Conservation (phyloP, 2,113 vertebrate species). For the Pedionomus torquatus region DNA sequence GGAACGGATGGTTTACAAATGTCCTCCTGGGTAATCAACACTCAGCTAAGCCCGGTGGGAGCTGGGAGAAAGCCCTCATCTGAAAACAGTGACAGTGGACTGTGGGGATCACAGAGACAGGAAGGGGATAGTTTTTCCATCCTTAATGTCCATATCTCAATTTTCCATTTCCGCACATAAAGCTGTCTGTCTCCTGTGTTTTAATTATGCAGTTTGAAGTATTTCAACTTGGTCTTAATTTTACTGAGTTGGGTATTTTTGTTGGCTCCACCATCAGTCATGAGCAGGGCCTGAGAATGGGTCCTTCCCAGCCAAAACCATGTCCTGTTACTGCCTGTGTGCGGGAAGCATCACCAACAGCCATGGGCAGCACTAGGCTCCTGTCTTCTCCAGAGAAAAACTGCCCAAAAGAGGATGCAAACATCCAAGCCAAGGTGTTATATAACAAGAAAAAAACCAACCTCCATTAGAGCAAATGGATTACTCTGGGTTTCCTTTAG, state of each 20-base stretch:
- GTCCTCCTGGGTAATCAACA: not conserved
- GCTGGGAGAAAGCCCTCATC: not conserved
- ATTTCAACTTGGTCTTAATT: not conserved
- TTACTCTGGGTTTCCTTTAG: slow-evolving; percentile 2
- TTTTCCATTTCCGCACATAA: slow-evolving; percentile 26
- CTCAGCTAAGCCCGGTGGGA: not conserved
- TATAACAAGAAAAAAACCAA: not conserved
- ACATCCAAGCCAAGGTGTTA: not conserved
- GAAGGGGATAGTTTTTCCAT: not conserved
- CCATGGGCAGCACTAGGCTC: not conserved
- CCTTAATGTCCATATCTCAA: not conserved
- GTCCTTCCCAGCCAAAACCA: not conserved
- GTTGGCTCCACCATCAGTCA: not conserved
- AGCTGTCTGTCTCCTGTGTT: not conserved
- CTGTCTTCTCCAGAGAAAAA: not conserved
- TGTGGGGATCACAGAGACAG: not conserved
- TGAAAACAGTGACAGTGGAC: not conserved
- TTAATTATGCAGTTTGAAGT: slow-evolving; percentile 1
- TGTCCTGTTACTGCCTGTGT: not conserved
- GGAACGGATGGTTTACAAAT: not conserved
- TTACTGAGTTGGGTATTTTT: slow-evolving; percentile 33
- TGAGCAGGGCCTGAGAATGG: not conserved
- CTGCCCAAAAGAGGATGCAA: not conserved
- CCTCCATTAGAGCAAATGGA: not conserved
- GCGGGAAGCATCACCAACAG: not conserved